Evolutionary conservation across 2,797 vertebrate species (phyloP).

Genomic region (Calcarius lapponicus): DNA sequence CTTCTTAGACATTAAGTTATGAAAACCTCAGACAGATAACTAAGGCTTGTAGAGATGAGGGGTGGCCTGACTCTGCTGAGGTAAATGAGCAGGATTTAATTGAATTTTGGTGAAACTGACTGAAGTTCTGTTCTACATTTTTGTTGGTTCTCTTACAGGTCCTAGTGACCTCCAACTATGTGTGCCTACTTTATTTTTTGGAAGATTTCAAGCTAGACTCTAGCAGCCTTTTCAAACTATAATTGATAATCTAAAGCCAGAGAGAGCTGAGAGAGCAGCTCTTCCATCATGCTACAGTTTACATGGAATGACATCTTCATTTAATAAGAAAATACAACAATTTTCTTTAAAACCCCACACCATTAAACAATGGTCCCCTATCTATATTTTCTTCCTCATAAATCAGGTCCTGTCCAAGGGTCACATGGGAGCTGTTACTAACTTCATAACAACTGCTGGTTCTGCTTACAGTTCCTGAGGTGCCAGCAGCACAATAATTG

Average conservation of each 20-base stretch:
- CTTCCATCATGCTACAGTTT: background rate
- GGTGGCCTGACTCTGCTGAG: background rate
- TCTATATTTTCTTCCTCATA: background rate
- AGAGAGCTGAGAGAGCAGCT: background rate
- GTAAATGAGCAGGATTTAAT: background rate
- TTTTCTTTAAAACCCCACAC: background rate
- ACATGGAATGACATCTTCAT: background rate
- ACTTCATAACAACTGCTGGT: background rate
- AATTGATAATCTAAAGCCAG: background rate
- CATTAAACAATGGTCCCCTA: rapidly evolving
- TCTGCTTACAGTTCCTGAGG: background rate
- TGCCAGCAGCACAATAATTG: background rate
- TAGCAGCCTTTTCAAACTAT: background rate
- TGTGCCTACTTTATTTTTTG: background rate
- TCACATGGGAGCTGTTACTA: background rate
- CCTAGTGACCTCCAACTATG: background rate
- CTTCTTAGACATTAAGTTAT: background rate
- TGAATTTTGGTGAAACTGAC: background rate
- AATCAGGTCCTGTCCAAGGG: background rate
- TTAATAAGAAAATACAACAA: background rate
- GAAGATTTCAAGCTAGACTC: background rate
- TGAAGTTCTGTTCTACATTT: background rate
- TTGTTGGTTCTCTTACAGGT: background rate
- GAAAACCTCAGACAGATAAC: background rate
- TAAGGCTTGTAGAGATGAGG: background rate